Evolutionary conservation across 2,113 vertebrate species (phyloP).

Genomic region (Mirza zaza): DNA sequence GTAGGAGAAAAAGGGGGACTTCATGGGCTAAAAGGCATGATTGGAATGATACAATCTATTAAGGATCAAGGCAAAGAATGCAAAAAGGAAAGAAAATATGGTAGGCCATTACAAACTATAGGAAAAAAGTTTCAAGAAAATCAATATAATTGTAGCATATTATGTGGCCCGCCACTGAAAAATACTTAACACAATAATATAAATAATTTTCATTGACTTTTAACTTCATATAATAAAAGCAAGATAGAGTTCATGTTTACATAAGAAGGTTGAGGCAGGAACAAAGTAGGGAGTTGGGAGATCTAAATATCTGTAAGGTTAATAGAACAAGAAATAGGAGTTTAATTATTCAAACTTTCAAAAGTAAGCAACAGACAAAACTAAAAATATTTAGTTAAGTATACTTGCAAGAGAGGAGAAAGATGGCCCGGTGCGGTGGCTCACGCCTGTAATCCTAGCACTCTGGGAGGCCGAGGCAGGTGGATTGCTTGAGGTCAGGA

Average conservation of each 20-base stretch:
- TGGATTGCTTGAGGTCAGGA: too few relatives aligned
- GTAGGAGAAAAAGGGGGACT: not conserved
- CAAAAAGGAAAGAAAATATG: not conserved
- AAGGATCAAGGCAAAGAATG: not conserved
- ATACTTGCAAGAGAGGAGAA: not conserved
- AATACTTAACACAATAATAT: not conserved
- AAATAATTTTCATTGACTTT: constrained; percentile 33
- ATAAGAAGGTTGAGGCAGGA: not conserved
- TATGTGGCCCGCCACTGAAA: not conserved
- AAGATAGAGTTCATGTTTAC: not conserved
- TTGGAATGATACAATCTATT: not conserved
- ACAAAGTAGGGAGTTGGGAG: not conserved
- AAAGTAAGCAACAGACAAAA: not conserved
- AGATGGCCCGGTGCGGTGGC: not conserved
- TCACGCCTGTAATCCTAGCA: too few relatives aligned
- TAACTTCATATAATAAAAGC: not conserved
- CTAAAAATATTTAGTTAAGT: not conserved
- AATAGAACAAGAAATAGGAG: not conserved
- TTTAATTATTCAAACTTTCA: not conserved
- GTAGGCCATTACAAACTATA: not conserved
- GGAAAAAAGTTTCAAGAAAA: not conserved
- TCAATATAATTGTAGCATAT: not conserved
- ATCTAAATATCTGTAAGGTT: not conserved
- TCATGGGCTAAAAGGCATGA: not conserved
- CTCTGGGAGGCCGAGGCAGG: too few relatives aligned